These are phyloP conservation scores for Octonoba sinensis DNA, from an alignment of 2,888 invertebrate genomes.

Conservation along the genomic window DNA sequence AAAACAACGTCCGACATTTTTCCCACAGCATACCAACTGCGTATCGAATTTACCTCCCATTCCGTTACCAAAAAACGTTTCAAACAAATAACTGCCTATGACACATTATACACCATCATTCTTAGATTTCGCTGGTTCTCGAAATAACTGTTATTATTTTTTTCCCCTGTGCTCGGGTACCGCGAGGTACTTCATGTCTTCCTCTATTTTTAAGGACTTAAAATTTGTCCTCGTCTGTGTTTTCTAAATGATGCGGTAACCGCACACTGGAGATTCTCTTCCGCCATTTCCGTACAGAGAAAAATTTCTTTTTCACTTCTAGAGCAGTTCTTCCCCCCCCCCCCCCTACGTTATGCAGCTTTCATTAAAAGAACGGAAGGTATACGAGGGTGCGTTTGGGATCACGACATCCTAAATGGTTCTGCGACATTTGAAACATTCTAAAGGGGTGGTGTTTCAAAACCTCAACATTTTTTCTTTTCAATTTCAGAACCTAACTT, in stretches of 20 bases:
- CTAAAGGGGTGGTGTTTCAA: too few relatives aligned
- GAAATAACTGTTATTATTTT: conserved; percentile 7
- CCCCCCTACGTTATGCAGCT: neutral
- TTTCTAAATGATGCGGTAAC: conserved; percentile 60
- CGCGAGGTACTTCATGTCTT: neutral
- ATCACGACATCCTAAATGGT: conserved; percentile 55
- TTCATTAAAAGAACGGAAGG: conserved; percentile 24
- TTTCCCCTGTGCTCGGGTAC: neutral
- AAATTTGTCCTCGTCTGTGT: conserved; percentile 15
- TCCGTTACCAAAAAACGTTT: conserved; percentile 21
- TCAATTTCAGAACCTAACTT: too few relatives aligned
- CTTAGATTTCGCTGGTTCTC: conserved; percentile 29
- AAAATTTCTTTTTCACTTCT: conserved; percentile 2
- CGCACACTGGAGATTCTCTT: conserved; percentile 35
- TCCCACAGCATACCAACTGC: conserved; percentile 18
- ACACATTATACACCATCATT: conserved; percentile 31
- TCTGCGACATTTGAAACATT: neutral
- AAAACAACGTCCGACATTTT: conserved; percentile 11
- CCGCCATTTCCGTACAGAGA: too few relatives aligned
- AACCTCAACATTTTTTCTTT: too few relatives aligned
- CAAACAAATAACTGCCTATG: conserved; percentile 34
- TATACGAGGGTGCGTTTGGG: conserved; percentile 21
- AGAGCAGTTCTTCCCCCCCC: too few relatives aligned
- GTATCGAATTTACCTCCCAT: conserved; percentile 10
- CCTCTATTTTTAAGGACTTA: too few relatives aligned